A percentile compares a stretch with the other conserved stretches of the same genome.
Conservation (phyloP, 2,888 invertebrate species). For the Cotesia congregata region DNA sequence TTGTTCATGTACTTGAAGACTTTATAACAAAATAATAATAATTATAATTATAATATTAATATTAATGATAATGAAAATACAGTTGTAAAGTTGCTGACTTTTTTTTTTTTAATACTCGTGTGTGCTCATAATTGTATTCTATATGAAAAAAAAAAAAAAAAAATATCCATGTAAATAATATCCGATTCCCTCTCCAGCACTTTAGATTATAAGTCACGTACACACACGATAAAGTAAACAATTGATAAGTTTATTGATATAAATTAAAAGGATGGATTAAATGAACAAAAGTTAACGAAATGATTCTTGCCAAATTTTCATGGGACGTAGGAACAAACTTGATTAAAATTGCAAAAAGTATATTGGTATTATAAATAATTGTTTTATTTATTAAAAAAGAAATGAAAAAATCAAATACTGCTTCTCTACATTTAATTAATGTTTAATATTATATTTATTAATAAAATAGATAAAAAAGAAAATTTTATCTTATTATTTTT, state of each 20-base stretch:
- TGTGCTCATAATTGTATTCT: slow-evolving; percentile 57
- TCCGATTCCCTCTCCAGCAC: slow-evolving; percentile 43
- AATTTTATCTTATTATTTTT: slow-evolving; percentile 6
- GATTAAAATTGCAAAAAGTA: slow-evolving; percentile 66
- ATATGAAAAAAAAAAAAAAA: slow-evolving; percentile 37
- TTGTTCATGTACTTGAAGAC: slow-evolving; percentile 4
- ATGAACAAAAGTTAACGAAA: slow-evolving; percentile 54
- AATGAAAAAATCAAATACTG: background rate
- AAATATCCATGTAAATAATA: slow-evolving; percentile 62
- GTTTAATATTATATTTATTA: slow-evolving; percentile 5
- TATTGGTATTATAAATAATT: slow-evolving; percentile 68
- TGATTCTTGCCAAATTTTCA: slow-evolving; percentile 67
- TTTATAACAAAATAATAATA: background rate
- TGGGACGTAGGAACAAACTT: slow-evolving; percentile 62
- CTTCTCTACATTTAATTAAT: background rate
- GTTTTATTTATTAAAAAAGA: slow-evolving; percentile 43
- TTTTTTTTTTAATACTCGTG: slow-evolving; percentile 39
- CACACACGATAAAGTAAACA: slow-evolving; percentile 1
- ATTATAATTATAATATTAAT: slow-evolving; percentile 1
- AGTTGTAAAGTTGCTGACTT: slow-evolving; percentile 10
- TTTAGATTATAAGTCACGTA: slow-evolving; percentile 59
- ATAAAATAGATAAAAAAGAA: slow-evolving; percentile 24
- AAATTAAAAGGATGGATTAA: slow-evolving; percentile 7
- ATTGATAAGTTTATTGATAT: background rate
- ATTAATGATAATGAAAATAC: slow-evolving; percentile 22